Evolutionary conservation across 35 echinoderm and acorn worm species (phyloP).

Genomic region (Eucidaris tribuloides): DNA sequence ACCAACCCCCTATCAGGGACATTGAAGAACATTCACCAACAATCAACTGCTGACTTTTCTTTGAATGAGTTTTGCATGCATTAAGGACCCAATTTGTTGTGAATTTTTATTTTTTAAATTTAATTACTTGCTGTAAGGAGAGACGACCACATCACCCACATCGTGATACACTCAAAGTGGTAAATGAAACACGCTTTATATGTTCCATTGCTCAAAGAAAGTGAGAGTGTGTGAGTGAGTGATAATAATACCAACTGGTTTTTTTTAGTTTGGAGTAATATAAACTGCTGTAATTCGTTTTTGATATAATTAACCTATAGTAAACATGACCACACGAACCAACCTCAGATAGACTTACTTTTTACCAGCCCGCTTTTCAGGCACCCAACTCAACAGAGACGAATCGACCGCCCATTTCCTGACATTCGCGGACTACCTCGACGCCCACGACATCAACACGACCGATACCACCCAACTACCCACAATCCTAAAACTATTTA

Average conservation of each 20-base stretch:
- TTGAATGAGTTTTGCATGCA: too few relatives aligned
- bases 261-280: too few relatives aligned
- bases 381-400: background rate
- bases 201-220: background rate
- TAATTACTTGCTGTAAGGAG: too few relatives aligned
- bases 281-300: background rate
- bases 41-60: too few relatives aligned
- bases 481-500: background rate
- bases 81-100: too few relatives aligned
- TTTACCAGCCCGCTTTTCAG: background rate
- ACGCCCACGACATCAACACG: background rate
- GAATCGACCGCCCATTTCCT: background rate
- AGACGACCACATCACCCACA: too few relatives aligned
- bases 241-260: too few relatives aligned
- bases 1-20: too few relatives aligned
- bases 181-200: background rate
- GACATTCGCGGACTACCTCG: background rate
- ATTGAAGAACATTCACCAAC: too few relatives aligned
- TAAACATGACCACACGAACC: too few relatives aligned
- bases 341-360: background rate
- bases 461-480: background rate
- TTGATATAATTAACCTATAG: background rate
- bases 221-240: background rate
- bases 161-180: too few relatives aligned
- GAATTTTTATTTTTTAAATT: too few relatives aligned